Percentiles rank a stretch among this genome's conserved stretches.
Evolutionary conservation across 2,888 invertebrate genomes (phyloP).

Genomic region (Pyrochroa serraticornis): DNA sequence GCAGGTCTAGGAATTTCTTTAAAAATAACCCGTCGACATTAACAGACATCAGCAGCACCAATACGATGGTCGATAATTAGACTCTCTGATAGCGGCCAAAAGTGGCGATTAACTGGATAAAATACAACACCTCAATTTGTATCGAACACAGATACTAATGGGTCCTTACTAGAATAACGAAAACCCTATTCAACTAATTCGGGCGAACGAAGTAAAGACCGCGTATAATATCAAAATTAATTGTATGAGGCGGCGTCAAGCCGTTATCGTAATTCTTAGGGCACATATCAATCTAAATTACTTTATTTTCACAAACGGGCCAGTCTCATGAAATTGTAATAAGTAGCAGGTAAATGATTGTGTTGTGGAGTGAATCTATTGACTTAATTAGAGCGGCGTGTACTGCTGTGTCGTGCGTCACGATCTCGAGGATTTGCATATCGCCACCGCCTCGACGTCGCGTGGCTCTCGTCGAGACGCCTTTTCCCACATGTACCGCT

Average conservation of each 20-base stretch:
- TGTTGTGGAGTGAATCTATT: constrained; percentile 32
- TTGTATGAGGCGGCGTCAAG: not conserved
- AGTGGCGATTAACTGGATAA: constrained; percentile 34
- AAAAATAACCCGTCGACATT: constrained; percentile 38
- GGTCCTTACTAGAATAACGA: constrained; percentile 28
- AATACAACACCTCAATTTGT: constrained; percentile 39
- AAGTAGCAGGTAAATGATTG: constrained; percentile 30
- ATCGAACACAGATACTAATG: constrained; percentile 37
- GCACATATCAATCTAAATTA: constrained; percentile 29
- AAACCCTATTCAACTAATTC: constrained; percentile 4
- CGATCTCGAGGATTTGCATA: constrained; percentile 31
- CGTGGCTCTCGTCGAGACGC: constrained; percentile 25
- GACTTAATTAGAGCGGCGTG: constrained; percentile 32
- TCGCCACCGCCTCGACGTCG: constrained; percentile 16
- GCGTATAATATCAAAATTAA: constrained; percentile 6
- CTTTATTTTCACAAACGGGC: constrained; percentile 31
- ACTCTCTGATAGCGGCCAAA: constrained; percentile 32
- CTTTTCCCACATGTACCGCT: constrained; percentile 8
- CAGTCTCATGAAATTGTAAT: constrained; percentile 32
- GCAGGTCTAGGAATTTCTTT: constrained; percentile 45
- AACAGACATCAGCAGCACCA: constrained; percentile 12
- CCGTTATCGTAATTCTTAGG: constrained; percentile 19
- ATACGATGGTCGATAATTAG: constrained; percentile 37
- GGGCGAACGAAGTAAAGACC: constrained; percentile 2
- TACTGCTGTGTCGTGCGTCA: constrained; percentile 30